phyloP scores from a whole-genome alignment of 2,888 invertebrate species.

The Scaptodrosophila latifasciaeformis region DNA sequence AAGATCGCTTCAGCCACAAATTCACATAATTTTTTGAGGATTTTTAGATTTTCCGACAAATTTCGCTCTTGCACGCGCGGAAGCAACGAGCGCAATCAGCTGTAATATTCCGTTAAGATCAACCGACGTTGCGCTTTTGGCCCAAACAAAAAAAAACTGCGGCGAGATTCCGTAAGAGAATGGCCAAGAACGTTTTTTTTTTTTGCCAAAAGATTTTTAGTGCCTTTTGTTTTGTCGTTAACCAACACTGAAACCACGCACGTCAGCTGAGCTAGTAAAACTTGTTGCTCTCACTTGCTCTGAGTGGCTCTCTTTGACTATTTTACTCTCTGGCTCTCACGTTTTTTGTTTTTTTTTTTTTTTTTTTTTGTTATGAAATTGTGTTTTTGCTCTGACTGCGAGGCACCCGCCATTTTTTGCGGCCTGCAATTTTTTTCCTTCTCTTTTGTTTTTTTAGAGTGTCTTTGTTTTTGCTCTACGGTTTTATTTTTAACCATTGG shows the following conservation, averaged over 20 bases:
- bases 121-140: no score
- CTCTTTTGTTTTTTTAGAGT: slow-evolving; percentile 1
- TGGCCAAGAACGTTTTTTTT: slow-evolving; percentile 53
- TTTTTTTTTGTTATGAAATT: slow-evolving; percentile 25
- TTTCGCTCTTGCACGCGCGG: slow-evolving; percentile 60
- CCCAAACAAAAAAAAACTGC: slow-evolving; percentile 60
- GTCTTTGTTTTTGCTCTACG: slow-evolving; percentile 1
- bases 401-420: neutral
- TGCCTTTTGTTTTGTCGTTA: no score
- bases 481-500: slow-evolving; percentile 32
- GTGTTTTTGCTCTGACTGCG: slow-evolving; percentile 2
- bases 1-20: slow-evolving; percentile 22
- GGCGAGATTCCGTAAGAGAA: no score
- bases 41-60: neutral
- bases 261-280: slow-evolving; percentile 32
- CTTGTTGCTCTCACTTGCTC: slow-evolving; percentile 53
- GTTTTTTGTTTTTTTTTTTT: slow-evolving; percentile 1
- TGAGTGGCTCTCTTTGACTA: neutral
- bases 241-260: neutral
- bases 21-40: slow-evolving; percentile 15
- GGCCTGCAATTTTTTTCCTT: slow-evolving; percentile 6
- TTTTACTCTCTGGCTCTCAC: slow-evolving; percentile 5
- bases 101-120: no score
- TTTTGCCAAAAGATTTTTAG: slow-evolving; percentile 18
- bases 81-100: slow-evolving; percentile 59